phyloP scores from a whole-genome alignment of 23 tunicate species.

The Pegea sp. region DNA sequence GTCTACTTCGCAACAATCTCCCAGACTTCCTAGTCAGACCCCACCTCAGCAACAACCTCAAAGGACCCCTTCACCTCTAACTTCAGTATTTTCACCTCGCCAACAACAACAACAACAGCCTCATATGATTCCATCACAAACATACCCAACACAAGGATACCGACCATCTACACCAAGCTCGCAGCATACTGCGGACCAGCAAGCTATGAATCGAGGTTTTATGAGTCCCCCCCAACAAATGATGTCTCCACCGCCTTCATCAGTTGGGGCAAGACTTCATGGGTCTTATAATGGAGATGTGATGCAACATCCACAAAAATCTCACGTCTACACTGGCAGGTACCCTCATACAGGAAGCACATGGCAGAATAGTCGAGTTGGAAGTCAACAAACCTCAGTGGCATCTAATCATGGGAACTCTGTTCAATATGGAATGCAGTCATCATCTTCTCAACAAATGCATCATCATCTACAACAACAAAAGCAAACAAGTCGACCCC shows the following conservation, averaged over 20 bases:
- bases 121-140: constrained; percentile 8
- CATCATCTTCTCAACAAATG: neutral
- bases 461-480: neutral
- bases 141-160: constrained; percentile 9
- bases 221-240: constrained; percentile 39
- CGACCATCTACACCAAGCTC: constrained; percentile 13
- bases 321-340: too few species aligned
- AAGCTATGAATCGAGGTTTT: constrained; percentile 10
- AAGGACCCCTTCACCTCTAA: constrained; percentile 20
- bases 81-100: constrained; percentile 6
- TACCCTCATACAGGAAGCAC: too few species aligned
- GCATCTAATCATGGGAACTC: too few species aligned
- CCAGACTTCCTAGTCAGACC: constrained; percentile 23
- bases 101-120: constrained; percentile 27
- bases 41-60: constrained; percentile 27
- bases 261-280: neutral
- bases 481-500: neutral
- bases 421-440: too few species aligned
- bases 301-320: constrained; percentile 9
- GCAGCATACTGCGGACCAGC: constrained; percentile 15
- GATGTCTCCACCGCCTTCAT: constrained; percentile 47
- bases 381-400: too few species aligned
- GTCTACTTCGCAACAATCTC: constrained; percentile 17
- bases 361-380: too few species aligned
- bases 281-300: constrained; percentile 3